phyloP scores from a whole-genome alignment of 2,113 vertebrate species.

The Leuciscus idus region DNA sequence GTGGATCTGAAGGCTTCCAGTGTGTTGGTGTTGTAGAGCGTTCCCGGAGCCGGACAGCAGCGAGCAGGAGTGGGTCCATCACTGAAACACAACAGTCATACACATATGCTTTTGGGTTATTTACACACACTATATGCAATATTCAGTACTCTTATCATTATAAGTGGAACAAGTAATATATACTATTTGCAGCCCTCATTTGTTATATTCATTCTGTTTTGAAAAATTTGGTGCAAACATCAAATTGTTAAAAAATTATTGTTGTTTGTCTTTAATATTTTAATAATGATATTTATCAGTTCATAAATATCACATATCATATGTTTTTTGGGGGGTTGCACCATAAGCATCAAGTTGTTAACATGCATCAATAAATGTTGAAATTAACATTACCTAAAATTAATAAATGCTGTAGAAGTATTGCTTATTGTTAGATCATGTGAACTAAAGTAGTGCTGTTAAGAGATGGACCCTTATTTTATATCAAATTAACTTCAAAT shows the following conservation, averaged over 20 bases:
- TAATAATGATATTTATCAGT: too few relatives aligned
- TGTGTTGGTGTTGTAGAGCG: slow-evolving; percentile 92
- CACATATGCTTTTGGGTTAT: neutral
- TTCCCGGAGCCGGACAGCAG: slow-evolving; percentile 88
- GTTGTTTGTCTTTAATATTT: too few relatives aligned
- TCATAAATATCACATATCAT: neutral
- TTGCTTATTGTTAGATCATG: neutral
- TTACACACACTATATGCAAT: too few relatives aligned
- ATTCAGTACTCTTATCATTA: too few relatives aligned
- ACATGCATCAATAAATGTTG: too few relatives aligned
- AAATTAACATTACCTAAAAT: too few relatives aligned
- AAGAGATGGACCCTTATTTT: neutral
- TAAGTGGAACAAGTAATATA: too few relatives aligned
- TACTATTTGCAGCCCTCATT: too few relatives aligned
- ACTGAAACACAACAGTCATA: slow-evolving; percentile 64
- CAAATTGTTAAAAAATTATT: too few relatives aligned
- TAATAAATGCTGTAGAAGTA: too few relatives aligned
- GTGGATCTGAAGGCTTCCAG: slow-evolving; percentile 91
- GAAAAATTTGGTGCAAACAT: too few relatives aligned
- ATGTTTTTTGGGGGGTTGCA: neutral
- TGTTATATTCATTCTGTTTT: too few relatives aligned
- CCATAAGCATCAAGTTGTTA: neutral
- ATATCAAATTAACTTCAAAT: neutral
- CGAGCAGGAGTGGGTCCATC: slow-evolving; percentile 83
- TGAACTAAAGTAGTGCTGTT: neutral